Base-by-base conservation (phyloP, 2,888 invertebrate genomes). In the Phasia obesa region DNA sequence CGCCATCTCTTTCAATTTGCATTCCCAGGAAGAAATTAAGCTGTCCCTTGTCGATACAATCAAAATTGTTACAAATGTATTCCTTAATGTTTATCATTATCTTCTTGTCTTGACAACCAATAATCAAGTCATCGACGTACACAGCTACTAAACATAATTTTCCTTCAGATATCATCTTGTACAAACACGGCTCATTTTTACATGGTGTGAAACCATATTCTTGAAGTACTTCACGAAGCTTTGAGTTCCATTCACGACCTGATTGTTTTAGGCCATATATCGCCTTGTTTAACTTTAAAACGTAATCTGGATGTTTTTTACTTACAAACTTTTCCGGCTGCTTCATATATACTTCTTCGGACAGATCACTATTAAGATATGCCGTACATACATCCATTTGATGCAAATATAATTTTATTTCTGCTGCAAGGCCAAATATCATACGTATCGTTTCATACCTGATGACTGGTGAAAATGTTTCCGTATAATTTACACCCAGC, bases 191-290 rank as follows among this genome's bases (percentile, higher is more conserved):
- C 9, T 85, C 82, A 55, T 59, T 84, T 5, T 38, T 27, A 23
- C 80, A 69, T 21, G 73, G 42, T 27, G 55, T 47, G 21, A 84
- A 84, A 2, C 80, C 82, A 55, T 84, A 77, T 2, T 73, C 51
- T 17, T 53, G 80, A 3, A 86, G 42, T 47, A 75, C 70, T 0
- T 15, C 49, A 69, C 83, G 80, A 15, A 85, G 51, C 55, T 77
- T 78, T 0, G 17, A 11, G 27, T 84, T 78, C 85, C 84, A 85
- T 49, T 84, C 60, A 2, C 84, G n/a, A n/a, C n/a, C n/a, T n/a
- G n/a, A n/a, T n/a, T n/a, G n/a, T n/a, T n/a, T n/a, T n/a, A n/a
- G n/a, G 11, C 85, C 85, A 59, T 86, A 85, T 13, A 84, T 67
- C 2, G 85, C 85, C 35, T 85, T 85, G 6, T 83, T 80, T 15